Percentiles rank a stretch among this genome's conserved stretches.
Conservation (phyloP, 2,113 vertebrate genomes). For the Xiphophorus hellerii region DNA sequence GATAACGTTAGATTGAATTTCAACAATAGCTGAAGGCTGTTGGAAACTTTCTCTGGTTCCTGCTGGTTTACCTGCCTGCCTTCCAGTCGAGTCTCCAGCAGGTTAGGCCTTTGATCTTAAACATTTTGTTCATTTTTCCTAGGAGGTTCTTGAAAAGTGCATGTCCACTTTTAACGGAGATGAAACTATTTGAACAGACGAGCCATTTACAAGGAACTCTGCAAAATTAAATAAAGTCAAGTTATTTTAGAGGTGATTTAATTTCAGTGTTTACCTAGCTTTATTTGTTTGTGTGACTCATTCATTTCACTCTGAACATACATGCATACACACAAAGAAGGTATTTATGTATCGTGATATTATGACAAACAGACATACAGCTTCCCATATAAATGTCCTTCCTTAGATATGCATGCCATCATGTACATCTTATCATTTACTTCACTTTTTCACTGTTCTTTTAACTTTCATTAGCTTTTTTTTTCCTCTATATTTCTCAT, state of each 20-base stretch:
- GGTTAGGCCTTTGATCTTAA: constrained; percentile 12
- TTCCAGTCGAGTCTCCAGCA: constrained; percentile 5
- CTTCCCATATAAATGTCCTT: too few species aligned
- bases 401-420: too few species aligned
- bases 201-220: background rate
- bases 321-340: background rate
- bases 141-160: background rate
- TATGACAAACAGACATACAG: too few species aligned
- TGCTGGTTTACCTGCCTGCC: constrained; percentile 2
- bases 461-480: constrained; percentile 34
- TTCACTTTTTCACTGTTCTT: constrained; percentile 6
- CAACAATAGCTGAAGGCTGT: constrained; percentile 6
- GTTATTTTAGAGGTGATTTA: background rate
- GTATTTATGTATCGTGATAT: too few species aligned
- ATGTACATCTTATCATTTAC: background rate
- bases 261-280: constrained; percentile 12
- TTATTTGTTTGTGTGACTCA: constrained; percentile 5
- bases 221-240: background rate
- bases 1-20: constrained; percentile 4
- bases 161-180: background rate
- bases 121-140: background rate
- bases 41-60: constrained; percentile 2
- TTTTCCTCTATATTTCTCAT: constrained; percentile 15
- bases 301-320: background rate
- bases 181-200: background rate